Evolutionary conservation across 2,113 vertebrate genomes (phyloP), one percentile per base, ranked within the genome.

Genomic region (Calyptomena viridis): DNA sequence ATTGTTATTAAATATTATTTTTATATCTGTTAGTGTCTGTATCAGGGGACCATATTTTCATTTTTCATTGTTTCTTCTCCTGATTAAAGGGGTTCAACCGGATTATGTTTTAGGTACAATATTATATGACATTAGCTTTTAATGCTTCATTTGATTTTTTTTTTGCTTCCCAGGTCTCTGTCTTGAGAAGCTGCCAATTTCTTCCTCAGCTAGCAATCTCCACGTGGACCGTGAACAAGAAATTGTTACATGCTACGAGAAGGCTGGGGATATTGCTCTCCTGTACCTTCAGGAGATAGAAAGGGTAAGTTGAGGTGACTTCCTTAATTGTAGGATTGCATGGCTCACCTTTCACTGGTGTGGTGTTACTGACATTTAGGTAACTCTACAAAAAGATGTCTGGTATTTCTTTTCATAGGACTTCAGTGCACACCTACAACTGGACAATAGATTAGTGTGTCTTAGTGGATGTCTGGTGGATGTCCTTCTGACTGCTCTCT

Each of bases 261-360:
- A 99, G 86, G 98, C 99, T 11, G 99, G 99, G 89, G 99, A 99
- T 97, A 99, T 99, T 17, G 99, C 99, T 35, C 98, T 99, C 37
- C 97, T 99, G 11, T 99, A 99, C 95, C 98, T 99, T 89, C 99
- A 99, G 96, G 99, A 99, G 96, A 98, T 99, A 80, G 99, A 99
- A 95, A 99, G 98, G 98, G 99, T 99, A 94, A 97, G 97, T 47
- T 93, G 88, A 39, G 22, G 6, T 64, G 27, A 6, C 10, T 66
- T 35, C 33, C 71, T 25, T 15, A 8, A 42, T 5, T 46, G 55
- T 59, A 92, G 46, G 78, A 60, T 46, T 73, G 15, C 0, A 0
- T 47, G 46, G 33, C 23, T 84, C 24, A 7, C 89, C 69, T 88
- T 71, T 79, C 35, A 17, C 7, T 62, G 24, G 9, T 53, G 39